Base-by-base conservation (phyloP, 1,140 invertebrate species). In the Heliconius himera region DNA sequence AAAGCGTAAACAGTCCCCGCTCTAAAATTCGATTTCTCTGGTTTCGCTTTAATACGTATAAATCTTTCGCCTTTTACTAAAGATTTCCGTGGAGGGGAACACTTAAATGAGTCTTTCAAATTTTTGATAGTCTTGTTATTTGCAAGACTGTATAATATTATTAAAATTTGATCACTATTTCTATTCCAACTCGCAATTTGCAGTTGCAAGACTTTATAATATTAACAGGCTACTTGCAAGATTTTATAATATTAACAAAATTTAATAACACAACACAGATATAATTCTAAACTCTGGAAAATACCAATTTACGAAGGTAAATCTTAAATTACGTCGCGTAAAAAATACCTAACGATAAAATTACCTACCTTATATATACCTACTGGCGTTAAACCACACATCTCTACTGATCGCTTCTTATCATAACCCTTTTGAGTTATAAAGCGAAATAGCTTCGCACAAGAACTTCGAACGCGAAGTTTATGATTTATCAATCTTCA, bases 401-500 rank as follows among this genome's bases (percentile, higher is more conserved):
- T 26, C 11, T 9, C 22, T 22, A 56, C 22, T 66, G 60, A 66
- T 66, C 22, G 22, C 60, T 66, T 66, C 60, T 66, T 66, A 66
- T 66, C 60, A 66, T 13, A 66, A 26, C 60, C 60, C 60, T 66
- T 66, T 66, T 66, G 60, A 66, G 26, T 29, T 66, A 66, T 66
- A 66, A 66, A 66, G 22, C 16, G 60, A 66, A 66, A 66, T 66
- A 66, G 60, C 60, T 66, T 66, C 60, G n/a, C 22, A 13, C 60
- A 66, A 66, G 60, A 66, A 66, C 26, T 22, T 66, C 60, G 60
- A 66, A 16, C 60, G 60, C 22, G 9, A 66, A 66, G 60, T 66
- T 66, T 66, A 66, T 29, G 60, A 66, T 66, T 66, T 66, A 66
- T 66, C 60, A 66, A 66, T 66, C 60, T 66, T 66, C 60, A 66